Evolutionary conservation across 2,113 vertebrate genomes (phyloP).

Genomic region (Chrysochloris asiatica): DNA sequence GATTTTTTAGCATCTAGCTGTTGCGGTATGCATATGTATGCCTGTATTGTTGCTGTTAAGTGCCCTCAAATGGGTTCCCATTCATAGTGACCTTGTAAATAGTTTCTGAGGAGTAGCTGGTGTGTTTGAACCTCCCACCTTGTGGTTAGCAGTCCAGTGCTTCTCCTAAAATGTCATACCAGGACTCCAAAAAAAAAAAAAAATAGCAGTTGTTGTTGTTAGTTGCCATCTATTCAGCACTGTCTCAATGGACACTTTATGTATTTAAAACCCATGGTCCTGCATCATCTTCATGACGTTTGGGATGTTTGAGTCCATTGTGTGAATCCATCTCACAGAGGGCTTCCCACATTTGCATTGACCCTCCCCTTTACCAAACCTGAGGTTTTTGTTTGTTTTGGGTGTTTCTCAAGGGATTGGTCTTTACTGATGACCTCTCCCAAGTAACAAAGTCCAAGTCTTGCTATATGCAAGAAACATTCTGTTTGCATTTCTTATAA

Average conservation of each 20-base stretch:
- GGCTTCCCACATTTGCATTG: not conserved
- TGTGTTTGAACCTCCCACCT: too few relatives aligned
- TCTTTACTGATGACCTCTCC: not conserved
- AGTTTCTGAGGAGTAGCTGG: too few relatives aligned
- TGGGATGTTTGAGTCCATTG: not conserved
- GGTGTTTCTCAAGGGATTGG: not conserved
- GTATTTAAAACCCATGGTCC: not conserved
- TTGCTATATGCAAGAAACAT: not conserved
- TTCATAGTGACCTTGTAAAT: too few relatives aligned
- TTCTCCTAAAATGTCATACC: too few relatives aligned
- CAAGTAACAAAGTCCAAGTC: not conserved
- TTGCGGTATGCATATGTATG: too few relatives aligned
- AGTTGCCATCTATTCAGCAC: not conserved
- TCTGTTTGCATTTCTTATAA: not conserved
- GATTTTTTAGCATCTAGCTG: too few relatives aligned
- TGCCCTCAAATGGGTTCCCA: too few relatives aligned
- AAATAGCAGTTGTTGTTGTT: not conserved
- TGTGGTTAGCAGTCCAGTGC: too few relatives aligned
- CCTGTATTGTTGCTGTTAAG: too few relatives aligned
- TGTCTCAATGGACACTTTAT: not conserved
- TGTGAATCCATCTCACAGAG: not conserved
- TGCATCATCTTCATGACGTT: not conserved
- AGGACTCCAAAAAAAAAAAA: too few relatives aligned
- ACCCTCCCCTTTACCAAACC: not conserved
- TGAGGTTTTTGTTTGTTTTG: too few relatives aligned